A percentile compares a stretch with the other conserved stretches of the same genome.
phyloP scores from a whole-genome alignment of 1,140 invertebrate species.

The Drosophila yakuba region DNA sequence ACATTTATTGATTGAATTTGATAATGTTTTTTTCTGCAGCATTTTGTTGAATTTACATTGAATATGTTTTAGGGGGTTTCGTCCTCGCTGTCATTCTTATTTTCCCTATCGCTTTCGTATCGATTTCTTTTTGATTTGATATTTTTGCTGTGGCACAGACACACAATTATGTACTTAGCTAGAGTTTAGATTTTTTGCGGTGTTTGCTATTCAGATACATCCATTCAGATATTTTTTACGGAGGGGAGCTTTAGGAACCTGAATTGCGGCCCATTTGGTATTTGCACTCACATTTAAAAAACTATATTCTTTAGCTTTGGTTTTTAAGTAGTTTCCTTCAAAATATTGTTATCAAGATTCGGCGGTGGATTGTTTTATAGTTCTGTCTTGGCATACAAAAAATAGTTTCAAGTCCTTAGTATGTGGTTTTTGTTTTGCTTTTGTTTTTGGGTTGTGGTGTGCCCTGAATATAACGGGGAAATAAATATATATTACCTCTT shows the following conservation, averaged over 20 bases:
- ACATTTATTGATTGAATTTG: slow-evolving; percentile 84
- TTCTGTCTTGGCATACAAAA: slow-evolving; percentile 60
- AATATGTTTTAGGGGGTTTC: slow-evolving; percentile 46
- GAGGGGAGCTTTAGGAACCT: slow-evolving; percentile 72
- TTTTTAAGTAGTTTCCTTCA: slow-evolving; percentile 12
- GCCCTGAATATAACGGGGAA: slow-evolving; percentile 19
- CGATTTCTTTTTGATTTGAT: slow-evolving; percentile 27
- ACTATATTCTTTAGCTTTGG: slow-evolving; percentile 21
- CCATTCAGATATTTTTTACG: slow-evolving; percentile 21
- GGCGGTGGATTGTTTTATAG: slow-evolving; percentile 56
- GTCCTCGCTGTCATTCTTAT: slow-evolving; percentile 17
- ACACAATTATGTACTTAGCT: slow-evolving; percentile 55
- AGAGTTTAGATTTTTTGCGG: slow-evolving; percentile 34
- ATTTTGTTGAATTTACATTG: slow-evolving; percentile 65
- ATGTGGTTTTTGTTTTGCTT: slow-evolving; percentile 4
- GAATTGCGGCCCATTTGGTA: slow-evolving; percentile 55
- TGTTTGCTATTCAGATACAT: slow-evolving; percentile 30
- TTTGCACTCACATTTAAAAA: slow-evolving; percentile 58
- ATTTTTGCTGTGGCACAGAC: slow-evolving; percentile 38
- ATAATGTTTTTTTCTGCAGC: slow-evolving; percentile 69
- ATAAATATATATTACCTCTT: slow-evolving; percentile 32
- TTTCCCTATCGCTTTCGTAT: slow-evolving; percentile 33
- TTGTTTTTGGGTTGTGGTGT: neutral
- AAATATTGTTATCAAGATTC: slow-evolving; percentile 45
- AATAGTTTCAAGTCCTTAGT: slow-evolving; percentile 34